A percentile compares a stretch with the other conserved stretches of the same genome.
phyloP scores from a whole-genome alignment of 2,888 invertebrate genomes.

The Hanleya hanleyi region DNA sequence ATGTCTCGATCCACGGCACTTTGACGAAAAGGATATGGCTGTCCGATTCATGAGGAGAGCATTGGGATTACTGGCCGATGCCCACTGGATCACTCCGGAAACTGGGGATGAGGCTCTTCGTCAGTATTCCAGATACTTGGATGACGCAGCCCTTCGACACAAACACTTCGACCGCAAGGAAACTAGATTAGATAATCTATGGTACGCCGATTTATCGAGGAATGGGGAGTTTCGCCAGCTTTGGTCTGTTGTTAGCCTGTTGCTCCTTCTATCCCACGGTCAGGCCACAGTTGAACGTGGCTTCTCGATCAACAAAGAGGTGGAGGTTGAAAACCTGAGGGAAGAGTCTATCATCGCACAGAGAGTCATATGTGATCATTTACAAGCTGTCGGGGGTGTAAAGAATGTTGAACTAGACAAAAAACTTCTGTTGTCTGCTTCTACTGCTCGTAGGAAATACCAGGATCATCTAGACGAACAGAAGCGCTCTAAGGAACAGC shows the following conservation, averaged over 20 bases:
- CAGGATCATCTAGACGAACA: neutral
- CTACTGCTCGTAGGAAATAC: neutral
- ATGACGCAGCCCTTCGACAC: neutral
- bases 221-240: neutral
- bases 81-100: neutral
- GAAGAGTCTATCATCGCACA: neutral
- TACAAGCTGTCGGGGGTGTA: neutral
- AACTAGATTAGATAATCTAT: slow-evolving; percentile 19
- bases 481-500: neutral
- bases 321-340: slow-evolving; percentile 4
- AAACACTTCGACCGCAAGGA: neutral
- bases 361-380: neutral
- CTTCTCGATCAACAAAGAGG: slow-evolving; percentile 17
- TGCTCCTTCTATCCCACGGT: slow-evolving; percentile 23
- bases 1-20: slow-evolving; percentile 9
- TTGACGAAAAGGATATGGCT: neutral
- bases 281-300: slow-evolving; percentile 26
- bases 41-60: neutral
- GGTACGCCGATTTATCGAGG: neutral
- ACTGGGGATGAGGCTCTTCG: neutral
- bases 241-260: slow-evolving; percentile 11
- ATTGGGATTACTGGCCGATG: slow-evolving; percentile 12
- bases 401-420: neutral
- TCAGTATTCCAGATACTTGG: neutral
- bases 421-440: neutral